Evolutionary conservation across 2,113 vertebrate genomes (phyloP).

Genomic region (Passerina amoena): DNA sequence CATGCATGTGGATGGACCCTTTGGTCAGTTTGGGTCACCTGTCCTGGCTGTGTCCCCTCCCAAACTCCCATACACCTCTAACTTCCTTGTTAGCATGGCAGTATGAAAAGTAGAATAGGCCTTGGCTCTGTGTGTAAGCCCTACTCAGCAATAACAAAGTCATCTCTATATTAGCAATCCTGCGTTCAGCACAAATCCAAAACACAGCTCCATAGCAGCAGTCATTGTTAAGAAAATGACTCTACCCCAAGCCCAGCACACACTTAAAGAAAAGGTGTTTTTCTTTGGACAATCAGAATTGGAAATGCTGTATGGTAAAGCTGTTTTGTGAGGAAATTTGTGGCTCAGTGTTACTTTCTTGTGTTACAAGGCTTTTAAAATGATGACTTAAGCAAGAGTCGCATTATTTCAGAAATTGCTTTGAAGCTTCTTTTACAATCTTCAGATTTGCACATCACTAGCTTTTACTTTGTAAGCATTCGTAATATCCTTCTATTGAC

Average conservation of each 20-base stretch:
- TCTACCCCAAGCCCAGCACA: neutral
- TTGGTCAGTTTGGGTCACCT: neutral
- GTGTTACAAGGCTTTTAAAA: neutral
- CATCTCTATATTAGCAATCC: neutral
- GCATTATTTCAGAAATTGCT: neutral
- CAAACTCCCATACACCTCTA: neutral
- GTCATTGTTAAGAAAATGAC: neutral
- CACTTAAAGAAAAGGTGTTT: neutral
- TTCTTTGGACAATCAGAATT: neutral
- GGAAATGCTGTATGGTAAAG: neutral
- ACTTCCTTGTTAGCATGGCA: neutral
- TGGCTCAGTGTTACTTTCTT: neutral
- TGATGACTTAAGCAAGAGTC: neutral
- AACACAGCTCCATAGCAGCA: neutral
- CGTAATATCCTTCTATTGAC: neutral
- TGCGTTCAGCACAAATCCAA: neutral
- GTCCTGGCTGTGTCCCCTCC: neutral
- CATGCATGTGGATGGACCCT: neutral
- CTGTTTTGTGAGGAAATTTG: neutral
- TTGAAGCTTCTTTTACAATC: neutral
- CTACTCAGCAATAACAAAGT: neutral
- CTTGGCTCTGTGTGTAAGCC: neutral
- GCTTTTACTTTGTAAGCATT: neutral
- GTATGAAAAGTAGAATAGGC: neutral
- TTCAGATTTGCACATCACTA: neutral